These are phyloP conservation scores for Lypha dubia DNA, from an alignment of 2,888 invertebrate species.

Conservation along the genomic window DNA sequence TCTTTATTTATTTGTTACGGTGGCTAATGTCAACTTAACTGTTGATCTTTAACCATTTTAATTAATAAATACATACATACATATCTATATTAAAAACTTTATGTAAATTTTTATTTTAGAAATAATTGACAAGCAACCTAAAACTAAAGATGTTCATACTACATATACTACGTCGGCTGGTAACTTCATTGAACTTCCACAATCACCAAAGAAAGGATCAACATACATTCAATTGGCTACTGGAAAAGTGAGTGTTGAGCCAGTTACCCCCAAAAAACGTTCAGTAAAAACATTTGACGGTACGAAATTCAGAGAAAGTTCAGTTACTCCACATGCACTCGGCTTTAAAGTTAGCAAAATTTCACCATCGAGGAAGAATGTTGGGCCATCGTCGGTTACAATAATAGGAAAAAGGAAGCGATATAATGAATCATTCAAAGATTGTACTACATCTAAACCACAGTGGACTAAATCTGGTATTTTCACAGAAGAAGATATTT, in stretches of 20 bases:
- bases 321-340: conserved; percentile 74
- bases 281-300: conserved; percentile 57
- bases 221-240: conserved; percentile 75
- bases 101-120: conserved; percentile 40
- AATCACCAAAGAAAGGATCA: conserved; percentile 55
- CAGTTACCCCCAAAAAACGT: conserved; percentile 76
- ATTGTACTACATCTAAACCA: conserved; percentile 73
- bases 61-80: no score
- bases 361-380: conserved; percentile 65
- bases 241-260: conserved; percentile 80
- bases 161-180: conserved; percentile 76
- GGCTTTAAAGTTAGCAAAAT: conserved; percentile 76
- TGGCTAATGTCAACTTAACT: no score
- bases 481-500: conserved; percentile 75
- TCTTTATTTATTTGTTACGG: no score
- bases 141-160: conserved; percentile 29
- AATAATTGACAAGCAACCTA: conserved; percentile 4
- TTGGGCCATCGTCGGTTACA: conserved; percentile 39
- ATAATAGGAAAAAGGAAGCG: conserved; percentile 57
- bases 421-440: conserved; percentile 69
- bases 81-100: no score
- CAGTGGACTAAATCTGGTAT: conserved; percentile 76
- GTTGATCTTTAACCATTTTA: no score
- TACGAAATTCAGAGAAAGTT: conserved; percentile 77
- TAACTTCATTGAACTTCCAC: conserved; percentile 71